Evolutionary conservation across 2,113 vertebrate genomes (phyloP), one percentile per base, ranked within the genome.

Genomic region (Axis porcinus): DNA sequence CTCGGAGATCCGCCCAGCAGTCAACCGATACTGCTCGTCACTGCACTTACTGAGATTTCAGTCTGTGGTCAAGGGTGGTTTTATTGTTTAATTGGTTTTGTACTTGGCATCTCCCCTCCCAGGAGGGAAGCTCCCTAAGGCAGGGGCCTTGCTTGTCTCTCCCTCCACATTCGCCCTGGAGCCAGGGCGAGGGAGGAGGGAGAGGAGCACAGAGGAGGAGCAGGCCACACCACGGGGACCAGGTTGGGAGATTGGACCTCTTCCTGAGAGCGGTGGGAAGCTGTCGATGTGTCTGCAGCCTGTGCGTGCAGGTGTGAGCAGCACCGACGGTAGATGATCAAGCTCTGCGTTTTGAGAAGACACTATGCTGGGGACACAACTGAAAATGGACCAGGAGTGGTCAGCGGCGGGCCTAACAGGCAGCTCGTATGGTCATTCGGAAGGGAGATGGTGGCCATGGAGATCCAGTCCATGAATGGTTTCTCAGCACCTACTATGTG

Each of bases 241-340:
- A 6, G 0, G 0, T 1, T 4, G 86, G n/a, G 33, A 25, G 33
- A 8, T 6, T 11, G 17, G 82, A 16, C 17, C 30, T 86, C 21
- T 33, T 6, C 25, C 28, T 43, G 11, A n/a, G 52, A 64, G 40
- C 50, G 5, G 7, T 11, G 47, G 55, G 60, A 27, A 76, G 60
- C 78, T 33, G 16, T 0, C 0, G 28, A 36, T 67, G 33, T 52
- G 52, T n/a, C 83, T 57, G 70, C 78, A 25, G 43, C 43, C n/a
- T 45, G 33, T 19, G 40, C 6, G 27, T 2, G 1, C 47, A 9
- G 17, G 58, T 30, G 91, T 60, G 57, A 74, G 36, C 25, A 14
- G 55, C 36, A 16, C 11, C 33, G 50, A 84, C 27, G 9, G 15
- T 19, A 15, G 3, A 0, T 2, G 13, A 12, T 30, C 25, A 55